Conservation (phyloP, 64 coral and sea anemone species). For the Actinia equina region DNA sequence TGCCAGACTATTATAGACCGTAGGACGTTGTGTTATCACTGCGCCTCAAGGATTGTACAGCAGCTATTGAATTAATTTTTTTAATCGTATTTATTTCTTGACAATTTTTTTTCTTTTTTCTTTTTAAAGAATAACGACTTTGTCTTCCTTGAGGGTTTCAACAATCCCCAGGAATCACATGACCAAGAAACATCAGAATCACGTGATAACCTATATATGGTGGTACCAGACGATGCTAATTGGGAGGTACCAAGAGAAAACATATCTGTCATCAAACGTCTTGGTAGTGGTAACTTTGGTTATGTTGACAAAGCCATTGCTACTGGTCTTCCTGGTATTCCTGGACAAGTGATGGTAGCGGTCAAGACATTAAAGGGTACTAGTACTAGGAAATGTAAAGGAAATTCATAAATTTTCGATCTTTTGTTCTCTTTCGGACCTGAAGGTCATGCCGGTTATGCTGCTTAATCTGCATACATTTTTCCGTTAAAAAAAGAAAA, state of each 20-base stretch:
- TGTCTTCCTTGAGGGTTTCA: neutral
- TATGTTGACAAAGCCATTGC: slow-evolving; percentile 21
- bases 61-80: too few species aligned
- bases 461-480: too few species aligned
- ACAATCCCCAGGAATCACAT: neutral
- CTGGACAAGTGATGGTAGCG: slow-evolving; percentile 22
- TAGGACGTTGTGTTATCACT: too few species aligned
- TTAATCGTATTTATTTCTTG: neutral
- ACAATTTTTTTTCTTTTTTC: neutral
- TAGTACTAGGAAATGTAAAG: too few species aligned
- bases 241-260: slow-evolving; percentile 23
- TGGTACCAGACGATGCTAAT: neutral
- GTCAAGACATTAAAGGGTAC: slow-evolving; percentile 22
- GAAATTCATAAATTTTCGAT: too few species aligned
- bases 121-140: neutral
- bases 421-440: too few species aligned
- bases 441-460: too few species aligned
- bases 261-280: too few species aligned
- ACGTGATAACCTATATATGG: neutral
- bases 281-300: slow-evolving; percentile 29
- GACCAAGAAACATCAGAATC: neutral
- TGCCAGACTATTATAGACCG: too few species aligned
- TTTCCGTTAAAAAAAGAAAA: too few species aligned
- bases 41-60: too few species aligned
- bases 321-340: neutral